phyloP scores from a whole-genome alignment of 2,113 vertebrate species.

The Turnix velox region DNA sequence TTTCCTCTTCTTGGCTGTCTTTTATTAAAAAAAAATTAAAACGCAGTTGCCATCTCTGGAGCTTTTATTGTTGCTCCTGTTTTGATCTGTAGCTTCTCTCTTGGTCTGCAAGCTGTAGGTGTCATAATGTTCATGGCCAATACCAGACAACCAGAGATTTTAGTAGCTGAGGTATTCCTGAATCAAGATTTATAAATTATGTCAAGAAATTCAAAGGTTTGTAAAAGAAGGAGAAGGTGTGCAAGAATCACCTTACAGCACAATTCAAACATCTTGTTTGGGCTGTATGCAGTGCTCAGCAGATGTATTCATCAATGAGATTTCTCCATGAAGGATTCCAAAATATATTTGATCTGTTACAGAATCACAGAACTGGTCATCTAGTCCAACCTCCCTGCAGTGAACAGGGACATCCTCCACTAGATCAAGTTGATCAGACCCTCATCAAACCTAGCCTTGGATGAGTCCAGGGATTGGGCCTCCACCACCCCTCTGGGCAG shows the following conservation, averaged over 20 bases:
- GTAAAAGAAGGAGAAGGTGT: neutral
- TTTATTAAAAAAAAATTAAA: neutral
- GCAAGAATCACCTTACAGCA: neutral
- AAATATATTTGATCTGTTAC: slow-evolving; percentile 26
- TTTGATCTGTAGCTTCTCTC: neutral
- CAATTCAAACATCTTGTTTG: neutral
- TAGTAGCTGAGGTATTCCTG: neutral
- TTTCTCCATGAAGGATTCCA: neutral
- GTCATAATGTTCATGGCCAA: neutral
- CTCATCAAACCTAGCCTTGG: too few species aligned
- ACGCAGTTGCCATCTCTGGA: neutral
- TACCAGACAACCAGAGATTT: neutral
- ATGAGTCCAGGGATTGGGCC: too few species aligned
- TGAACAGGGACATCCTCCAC: too few species aligned
- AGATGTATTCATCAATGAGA: neutral
- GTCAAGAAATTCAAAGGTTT: neutral
- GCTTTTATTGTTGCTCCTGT: neutral
- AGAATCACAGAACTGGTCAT: too few species aligned
- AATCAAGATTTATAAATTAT: neutral
- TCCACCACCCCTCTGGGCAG: too few species aligned
- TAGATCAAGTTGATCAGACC: too few species aligned
- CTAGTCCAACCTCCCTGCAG: too few species aligned
- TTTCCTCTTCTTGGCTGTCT: neutral
- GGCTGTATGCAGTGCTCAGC: neutral
- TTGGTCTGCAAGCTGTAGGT: neutral